phyloP scores from a whole-genome alignment of 2,113 vertebrate species.

The Bungarus multicinctus region DNA sequence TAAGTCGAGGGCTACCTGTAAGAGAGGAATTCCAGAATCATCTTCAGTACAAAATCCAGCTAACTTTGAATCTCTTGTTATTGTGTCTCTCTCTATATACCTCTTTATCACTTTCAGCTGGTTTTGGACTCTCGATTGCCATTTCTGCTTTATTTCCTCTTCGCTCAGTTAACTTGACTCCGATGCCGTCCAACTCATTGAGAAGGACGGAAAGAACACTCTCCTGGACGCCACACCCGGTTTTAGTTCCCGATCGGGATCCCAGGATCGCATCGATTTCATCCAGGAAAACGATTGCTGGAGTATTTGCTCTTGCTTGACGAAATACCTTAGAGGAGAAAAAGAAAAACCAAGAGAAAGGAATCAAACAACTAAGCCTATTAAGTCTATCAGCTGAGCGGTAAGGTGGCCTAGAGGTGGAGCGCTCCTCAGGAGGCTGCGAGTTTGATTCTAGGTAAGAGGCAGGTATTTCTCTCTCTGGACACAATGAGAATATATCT shows the following conservation, averaged over 20 bases:
- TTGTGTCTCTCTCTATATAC: slow-evolving; percentile 49
- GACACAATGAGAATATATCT: too few relatives aligned
- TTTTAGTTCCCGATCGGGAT: slow-evolving; percentile 69
- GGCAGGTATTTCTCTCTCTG: too few relatives aligned
- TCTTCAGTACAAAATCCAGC: neutral
- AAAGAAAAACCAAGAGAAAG: neutral
- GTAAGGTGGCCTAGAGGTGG: too few relatives aligned
- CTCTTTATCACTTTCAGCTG: slow-evolving; percentile 56
- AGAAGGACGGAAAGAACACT: slow-evolving; percentile 90
- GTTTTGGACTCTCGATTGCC: slow-evolving; percentile 66
- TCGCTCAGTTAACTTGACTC: slow-evolving; percentile 82
- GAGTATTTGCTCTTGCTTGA: slow-evolving; percentile 88
- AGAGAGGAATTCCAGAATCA: neutral
- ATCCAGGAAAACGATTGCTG: slow-evolving; percentile 93
- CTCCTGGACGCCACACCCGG: slow-evolving; percentile 75
- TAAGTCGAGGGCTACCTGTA: neutral
- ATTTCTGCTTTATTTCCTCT: slow-evolving; percentile 71
- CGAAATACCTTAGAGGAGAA: slow-evolving; percentile 79
- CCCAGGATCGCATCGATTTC: slow-evolving; percentile 93
- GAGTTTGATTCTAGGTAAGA: too few relatives aligned
- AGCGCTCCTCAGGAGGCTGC: too few relatives aligned
- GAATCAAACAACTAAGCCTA: neutral
- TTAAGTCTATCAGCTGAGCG: neutral
- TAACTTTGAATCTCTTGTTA: neutral
- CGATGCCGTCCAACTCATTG: slow-evolving; percentile 93